phyloP scores from a whole-genome alignment of 2,888 invertebrate species.

The Folsomia candida region DNA sequence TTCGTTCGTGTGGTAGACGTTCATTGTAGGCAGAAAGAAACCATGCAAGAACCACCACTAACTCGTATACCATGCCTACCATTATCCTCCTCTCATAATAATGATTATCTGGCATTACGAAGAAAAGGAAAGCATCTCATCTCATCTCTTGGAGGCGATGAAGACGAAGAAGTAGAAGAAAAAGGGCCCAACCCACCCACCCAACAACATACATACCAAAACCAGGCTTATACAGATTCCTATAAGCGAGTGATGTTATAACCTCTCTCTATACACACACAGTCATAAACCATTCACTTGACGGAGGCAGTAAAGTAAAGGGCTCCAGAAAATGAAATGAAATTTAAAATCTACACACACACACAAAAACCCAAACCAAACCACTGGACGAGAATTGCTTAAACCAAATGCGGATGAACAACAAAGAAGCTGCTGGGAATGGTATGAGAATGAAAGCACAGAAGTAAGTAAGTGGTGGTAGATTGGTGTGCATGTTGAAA shows the following conservation, averaged over 20 bases:
- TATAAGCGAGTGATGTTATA: too few species aligned
- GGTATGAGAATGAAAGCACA: not conserved
- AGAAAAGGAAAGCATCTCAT: not conserved
- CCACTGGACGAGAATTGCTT: not conserved
- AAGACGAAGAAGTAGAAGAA: not conserved
- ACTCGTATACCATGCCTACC: not conserved
- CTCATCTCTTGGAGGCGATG: not conserved
- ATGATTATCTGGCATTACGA: not conserved
- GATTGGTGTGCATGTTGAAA: too few species aligned
- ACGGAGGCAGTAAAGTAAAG: not conserved
- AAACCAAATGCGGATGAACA: not conserved
- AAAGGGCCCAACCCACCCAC: not conserved
- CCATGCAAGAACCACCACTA: not conserved
- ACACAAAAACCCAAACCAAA: not conserved
- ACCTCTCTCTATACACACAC: not conserved
- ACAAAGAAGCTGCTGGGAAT: not conserved
- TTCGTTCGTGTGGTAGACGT: too few species aligned
- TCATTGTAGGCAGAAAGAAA: too few species aligned
- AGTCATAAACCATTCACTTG: not conserved
- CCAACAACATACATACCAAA: not conserved
- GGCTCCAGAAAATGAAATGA: not conserved
- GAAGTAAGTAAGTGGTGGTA: not conserved
- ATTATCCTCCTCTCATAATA: not conserved
- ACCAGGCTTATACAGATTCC: not conserved
- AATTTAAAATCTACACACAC: not conserved